Conservation (phyloP, 2,888 invertebrate genomes). For the Drosophila merina region DNA sequence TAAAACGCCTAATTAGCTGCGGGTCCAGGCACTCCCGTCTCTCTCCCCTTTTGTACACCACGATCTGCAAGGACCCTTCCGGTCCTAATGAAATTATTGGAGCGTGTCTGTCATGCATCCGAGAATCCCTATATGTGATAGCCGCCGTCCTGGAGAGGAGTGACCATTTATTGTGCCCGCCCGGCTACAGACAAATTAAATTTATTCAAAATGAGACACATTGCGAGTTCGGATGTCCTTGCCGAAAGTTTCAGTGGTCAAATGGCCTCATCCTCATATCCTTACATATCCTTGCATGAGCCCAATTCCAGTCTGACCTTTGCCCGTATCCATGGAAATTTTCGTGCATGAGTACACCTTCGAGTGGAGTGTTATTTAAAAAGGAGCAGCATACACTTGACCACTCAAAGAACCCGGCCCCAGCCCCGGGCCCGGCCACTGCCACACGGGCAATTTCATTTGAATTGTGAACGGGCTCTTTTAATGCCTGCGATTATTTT, state of each 20-base stretch:
- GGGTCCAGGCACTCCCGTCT: slow-evolving; percentile 13
- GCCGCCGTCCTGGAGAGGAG: slow-evolving; percentile 6
- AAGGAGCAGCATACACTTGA: slow-evolving; percentile 59
- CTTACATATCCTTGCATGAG: slow-evolving; percentile 24
- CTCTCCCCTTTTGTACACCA: slow-evolving; percentile 8
- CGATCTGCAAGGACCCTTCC: slow-evolving; percentile 21
- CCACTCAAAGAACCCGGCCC: slow-evolving; percentile 51
- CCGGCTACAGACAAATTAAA: slow-evolving; percentile 64
- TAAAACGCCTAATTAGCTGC: slow-evolving; percentile 75
- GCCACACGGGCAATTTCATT: slow-evolving; percentile 74
- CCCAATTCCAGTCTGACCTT: slow-evolving; percentile 10
- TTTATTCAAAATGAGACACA: slow-evolving; percentile 72
- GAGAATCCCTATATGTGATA: slow-evolving; percentile 10
- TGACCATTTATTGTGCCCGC: slow-evolving; percentile 56
- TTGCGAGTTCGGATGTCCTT: slow-evolving; percentile 52
- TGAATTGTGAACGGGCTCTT: slow-evolving; percentile 61
- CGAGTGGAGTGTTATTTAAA: slow-evolving; percentile 67
- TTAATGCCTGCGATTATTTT: slow-evolving; percentile 44
- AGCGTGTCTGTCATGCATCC: slow-evolving; percentile 46
- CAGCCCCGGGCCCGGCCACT: slow-evolving; percentile 1
- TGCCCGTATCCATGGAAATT: slow-evolving; percentile 46
- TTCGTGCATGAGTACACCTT: slow-evolving; percentile 64
- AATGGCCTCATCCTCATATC: slow-evolving; percentile 7
- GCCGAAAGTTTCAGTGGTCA: slow-evolving; percentile 52
- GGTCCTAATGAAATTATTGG: slow-evolving; percentile 67